phyloP scores from a whole-genome alignment of 1,140 invertebrate species.

The Odontomachus brunneus region DNA sequence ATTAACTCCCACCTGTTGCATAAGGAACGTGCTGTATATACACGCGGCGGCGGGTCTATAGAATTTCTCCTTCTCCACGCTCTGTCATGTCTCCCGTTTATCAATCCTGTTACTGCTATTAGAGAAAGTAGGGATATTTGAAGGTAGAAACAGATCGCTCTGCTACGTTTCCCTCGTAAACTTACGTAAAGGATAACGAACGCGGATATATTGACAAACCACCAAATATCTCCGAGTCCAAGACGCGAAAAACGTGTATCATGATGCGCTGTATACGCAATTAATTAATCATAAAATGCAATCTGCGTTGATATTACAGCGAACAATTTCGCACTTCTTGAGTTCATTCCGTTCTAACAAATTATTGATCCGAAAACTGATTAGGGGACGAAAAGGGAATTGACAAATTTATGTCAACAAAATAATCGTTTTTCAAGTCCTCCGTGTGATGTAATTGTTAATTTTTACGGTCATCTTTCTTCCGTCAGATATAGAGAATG shows the following conservation, averaged over 20 bases:
- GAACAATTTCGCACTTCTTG: background rate
- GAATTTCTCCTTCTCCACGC: slow-evolving; percentile 55
- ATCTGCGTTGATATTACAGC: background rate
- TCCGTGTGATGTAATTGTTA: too few species aligned
- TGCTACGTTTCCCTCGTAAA: background rate
- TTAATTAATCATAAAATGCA: background rate
- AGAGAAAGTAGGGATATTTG: slow-evolving; percentile 42
- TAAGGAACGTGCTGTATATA: slow-evolving; percentile 57
- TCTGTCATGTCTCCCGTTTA: slow-evolving; percentile 28
- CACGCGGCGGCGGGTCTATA: background rate
- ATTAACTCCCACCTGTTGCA: slow-evolving; percentile 73
- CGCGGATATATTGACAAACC: background rate
- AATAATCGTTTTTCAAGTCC: background rate
- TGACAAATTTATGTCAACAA: too few species aligned
- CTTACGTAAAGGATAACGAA: slow-evolving; percentile 27
- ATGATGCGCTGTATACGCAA: too few species aligned
- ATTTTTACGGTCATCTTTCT: background rate
- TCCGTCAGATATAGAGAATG: background rate
- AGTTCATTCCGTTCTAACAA: background rate
- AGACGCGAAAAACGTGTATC: slow-evolving; percentile 7
- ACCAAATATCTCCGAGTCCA: background rate
- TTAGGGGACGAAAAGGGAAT: background rate
- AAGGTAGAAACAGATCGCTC: background rate
- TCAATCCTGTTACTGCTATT: slow-evolving; percentile 42
- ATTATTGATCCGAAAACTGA: background rate